Evolutionary conservation across 2,113 vertebrate genomes (phyloP).

Genomic region (Mirounga angustirostris): DNA sequence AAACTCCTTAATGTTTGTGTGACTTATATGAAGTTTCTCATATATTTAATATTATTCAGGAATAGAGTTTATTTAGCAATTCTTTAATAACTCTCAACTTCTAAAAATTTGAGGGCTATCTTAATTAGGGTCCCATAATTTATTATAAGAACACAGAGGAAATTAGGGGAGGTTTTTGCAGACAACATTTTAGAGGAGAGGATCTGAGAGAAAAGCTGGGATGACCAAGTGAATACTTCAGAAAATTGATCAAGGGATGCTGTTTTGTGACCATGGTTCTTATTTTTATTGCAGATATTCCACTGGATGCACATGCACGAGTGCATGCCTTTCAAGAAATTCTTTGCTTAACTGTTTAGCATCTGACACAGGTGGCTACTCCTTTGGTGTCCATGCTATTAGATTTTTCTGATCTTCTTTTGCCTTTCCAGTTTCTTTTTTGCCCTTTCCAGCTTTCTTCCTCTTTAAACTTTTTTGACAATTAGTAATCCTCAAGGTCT

Average conservation of each 20-base stretch:
- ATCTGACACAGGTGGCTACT: background rate
- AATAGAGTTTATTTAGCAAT: background rate
- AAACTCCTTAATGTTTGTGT: background rate
- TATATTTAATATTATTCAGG: conserved; percentile 20
- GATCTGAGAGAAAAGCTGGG: background rate
- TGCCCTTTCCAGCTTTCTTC: background rate
- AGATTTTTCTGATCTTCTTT: background rate
- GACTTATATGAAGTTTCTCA: background rate
- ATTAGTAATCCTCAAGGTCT: background rate
- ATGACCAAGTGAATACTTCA: background rate
- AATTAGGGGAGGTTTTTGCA: background rate
- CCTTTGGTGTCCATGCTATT: background rate
- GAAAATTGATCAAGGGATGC: background rate
- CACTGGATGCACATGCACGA: background rate
- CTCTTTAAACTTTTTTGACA: background rate
- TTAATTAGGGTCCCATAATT: conserved; percentile 10
- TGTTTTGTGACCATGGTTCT: background rate
- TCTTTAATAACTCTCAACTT: background rate
- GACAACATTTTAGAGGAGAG: background rate
- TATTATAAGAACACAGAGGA: background rate
- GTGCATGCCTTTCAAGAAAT: background rate
- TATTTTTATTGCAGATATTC: background rate
- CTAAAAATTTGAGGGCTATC: background rate
- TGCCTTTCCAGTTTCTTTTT: background rate
- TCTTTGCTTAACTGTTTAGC: background rate